These are phyloP conservation scores for Calameuta filiformis DNA, from an alignment of 2,888 invertebrate species.

Conservation along the genomic window DNA sequence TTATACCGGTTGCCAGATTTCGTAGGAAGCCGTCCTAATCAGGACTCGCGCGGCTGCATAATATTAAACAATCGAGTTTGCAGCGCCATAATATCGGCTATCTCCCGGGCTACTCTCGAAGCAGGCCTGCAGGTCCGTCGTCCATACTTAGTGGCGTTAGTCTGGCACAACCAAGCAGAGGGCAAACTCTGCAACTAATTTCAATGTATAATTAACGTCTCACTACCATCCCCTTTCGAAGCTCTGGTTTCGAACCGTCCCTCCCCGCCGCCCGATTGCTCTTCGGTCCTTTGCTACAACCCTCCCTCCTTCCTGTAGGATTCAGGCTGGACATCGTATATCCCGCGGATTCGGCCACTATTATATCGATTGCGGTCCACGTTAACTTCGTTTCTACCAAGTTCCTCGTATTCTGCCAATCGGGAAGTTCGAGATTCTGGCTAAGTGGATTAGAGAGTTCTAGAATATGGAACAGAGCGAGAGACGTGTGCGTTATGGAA, in stretches of 20 bases:
- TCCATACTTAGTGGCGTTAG: constrained; percentile 62
- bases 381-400: constrained; percentile 62
- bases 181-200: constrained; percentile 67
- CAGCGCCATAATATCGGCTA: constrained; percentile 60
- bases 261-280: constrained; percentile 30
- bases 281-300: constrained; percentile 14
- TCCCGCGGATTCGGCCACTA: constrained; percentile 59
- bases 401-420: constrained; percentile 47
- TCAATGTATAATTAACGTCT: constrained; percentile 67
- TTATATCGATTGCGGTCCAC: constrained; percentile 62
- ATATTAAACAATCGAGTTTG: constrained; percentile 62
- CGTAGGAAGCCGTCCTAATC: constrained; percentile 42
- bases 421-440: constrained; percentile 53
- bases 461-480: neutral
- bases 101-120: constrained; percentile 26
- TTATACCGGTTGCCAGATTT: neutral
- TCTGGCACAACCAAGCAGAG: constrained; percentile 57
- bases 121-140: constrained; percentile 32
- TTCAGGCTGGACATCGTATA: constrained; percentile 49
- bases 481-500: neutral
- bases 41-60: constrained; percentile 54
- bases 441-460: constrained; percentile 59
- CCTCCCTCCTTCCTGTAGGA: constrained; percentile 28
- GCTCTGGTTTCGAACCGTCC: constrained; percentile 17
- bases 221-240: constrained; percentile 56